Evolutionary conservation across 2,113 vertebrate species (phyloP).

Genomic region (Lepidothrix coronata): DNA sequence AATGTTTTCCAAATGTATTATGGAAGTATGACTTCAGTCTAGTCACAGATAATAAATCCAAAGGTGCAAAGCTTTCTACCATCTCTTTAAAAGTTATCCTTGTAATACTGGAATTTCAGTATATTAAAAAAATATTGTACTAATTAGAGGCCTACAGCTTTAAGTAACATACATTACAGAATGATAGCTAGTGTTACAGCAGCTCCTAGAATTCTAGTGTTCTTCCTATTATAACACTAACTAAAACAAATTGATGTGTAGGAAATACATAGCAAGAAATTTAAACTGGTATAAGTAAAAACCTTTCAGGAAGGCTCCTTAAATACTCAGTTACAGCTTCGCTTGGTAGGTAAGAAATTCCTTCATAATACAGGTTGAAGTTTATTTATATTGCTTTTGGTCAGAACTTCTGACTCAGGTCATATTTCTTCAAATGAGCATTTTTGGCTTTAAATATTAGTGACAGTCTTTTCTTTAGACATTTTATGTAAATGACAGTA

Average conservation of each 20-base stretch:
- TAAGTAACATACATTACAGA: not conserved
- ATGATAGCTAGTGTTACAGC: not conserved
- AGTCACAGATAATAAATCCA: not conserved
- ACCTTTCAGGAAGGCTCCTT: not conserved
- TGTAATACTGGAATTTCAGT: not conserved
- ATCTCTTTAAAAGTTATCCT: not conserved
- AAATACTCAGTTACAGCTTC: not conserved
- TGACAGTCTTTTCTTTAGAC: not conserved
- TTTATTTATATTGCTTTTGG: not conserved
- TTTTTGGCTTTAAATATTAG: constrained; percentile 2
- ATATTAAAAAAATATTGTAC: not conserved
- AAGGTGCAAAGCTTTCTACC: not conserved
- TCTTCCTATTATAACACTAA: not conserved
- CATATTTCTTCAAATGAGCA: not conserved
- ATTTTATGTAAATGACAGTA: not conserved
- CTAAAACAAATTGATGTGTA: not conserved
- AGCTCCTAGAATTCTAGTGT: not conserved
- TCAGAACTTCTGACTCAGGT: not conserved
- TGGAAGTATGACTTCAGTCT: not conserved
- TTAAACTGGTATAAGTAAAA: not conserved
- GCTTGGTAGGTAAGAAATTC: not conserved
- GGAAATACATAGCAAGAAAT: not conserved
- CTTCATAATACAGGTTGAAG: not conserved
- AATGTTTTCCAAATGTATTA: not conserved
- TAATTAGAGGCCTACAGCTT: not conserved